Base-by-base conservation (phyloP, 2,113 vertebrate species). In the Actinemys pallida region DNA sequence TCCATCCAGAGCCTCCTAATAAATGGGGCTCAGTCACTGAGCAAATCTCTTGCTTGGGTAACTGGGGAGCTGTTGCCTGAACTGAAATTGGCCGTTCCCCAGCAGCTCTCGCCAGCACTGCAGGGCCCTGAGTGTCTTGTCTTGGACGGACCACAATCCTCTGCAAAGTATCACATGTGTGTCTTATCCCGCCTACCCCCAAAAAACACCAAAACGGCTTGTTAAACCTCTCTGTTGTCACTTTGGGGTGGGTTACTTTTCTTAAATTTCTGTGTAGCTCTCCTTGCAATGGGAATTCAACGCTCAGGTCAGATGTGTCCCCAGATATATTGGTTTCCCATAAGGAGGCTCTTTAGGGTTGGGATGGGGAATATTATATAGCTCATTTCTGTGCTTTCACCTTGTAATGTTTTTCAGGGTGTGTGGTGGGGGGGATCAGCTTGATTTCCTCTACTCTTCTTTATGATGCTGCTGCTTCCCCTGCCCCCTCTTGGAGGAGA, bases 261-360 rank as follows among this genome's bases (percentile, higher is more conserved):
- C 69, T 22, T 22, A 50, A 35, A 76, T 27, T 53, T 56, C 16
- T 76, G 45, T 76, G 59, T 12, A 65, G 27, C 31, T 84, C 25
- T 49, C 54, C 12, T 76, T n/a, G 47, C 42, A 76, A 27, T 65
- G 56, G 49, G 50, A 11, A 19, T 42, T 82, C 75, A 42, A 53
- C 65, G 81, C 90, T 94, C 89, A 92, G 79, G 81, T 85, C 57
- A 90, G 75, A 82, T 82, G 57, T 80, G 52, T 65, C 83, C 92
- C 88, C 83, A 75, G 65, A 78, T 62, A 53, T 57, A 56, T 90
- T 47, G 47, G 5, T 79, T 59, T 57, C 50, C 56, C 69, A 54
- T 27, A 49, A 75, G 8, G 42, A 79, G 56, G 83, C 54, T 52
- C 50, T 56, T 62, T 39, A 79, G 78, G 79, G 81, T 35, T 76